Evolutionary conservation across 2,888 invertebrate genomes (phyloP).

Genomic region (Dione juno): DNA sequence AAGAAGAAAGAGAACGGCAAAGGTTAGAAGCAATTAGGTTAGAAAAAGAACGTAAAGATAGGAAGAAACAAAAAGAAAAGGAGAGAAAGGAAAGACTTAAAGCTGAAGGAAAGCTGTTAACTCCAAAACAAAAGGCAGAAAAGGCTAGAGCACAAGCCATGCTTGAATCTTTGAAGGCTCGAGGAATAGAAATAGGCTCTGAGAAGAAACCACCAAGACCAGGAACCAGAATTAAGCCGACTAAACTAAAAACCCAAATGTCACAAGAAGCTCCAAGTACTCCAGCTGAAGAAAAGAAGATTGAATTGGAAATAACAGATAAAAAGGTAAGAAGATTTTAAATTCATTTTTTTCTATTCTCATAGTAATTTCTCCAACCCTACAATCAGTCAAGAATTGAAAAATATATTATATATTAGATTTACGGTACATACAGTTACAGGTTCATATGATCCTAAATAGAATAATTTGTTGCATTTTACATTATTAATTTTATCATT

Average conservation of each 20-base stretch:
- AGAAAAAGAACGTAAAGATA: conserved; percentile 94
- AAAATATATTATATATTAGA: too few species aligned
- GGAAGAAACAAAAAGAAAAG: conserved; percentile 95
- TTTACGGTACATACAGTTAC: too few species aligned
- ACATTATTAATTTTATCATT: too few species aligned
- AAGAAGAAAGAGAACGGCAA: conserved; percentile 89
- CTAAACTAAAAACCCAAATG: conserved; percentile 86
- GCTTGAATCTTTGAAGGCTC: conserved; percentile 94
- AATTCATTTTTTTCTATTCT: background rate
- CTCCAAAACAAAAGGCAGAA: conserved; percentile 96
- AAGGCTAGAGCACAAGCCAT: conserved; percentile 94
- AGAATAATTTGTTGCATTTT: too few species aligned
- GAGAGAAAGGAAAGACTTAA: conserved; percentile 96
- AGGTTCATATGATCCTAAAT: too few species aligned
- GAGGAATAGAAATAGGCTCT: conserved; percentile 92
- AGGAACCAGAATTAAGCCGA: conserved; percentile 89
- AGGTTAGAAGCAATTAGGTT: conserved; percentile 89
- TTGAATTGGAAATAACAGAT: conserved; percentile 80
- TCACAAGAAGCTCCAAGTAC: conserved; percentile 82
- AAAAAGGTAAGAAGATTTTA: conserved; percentile 63
- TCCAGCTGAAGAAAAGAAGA: conserved; percentile 75
- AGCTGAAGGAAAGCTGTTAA: conserved; percentile 97
- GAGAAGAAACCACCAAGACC: conserved; percentile 85
- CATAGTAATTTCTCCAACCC: too few species aligned
- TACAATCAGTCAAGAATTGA: too few species aligned